phyloP scores from a whole-genome alignment of 2,888 invertebrate species.

The Nemurella pictetii region DNA sequence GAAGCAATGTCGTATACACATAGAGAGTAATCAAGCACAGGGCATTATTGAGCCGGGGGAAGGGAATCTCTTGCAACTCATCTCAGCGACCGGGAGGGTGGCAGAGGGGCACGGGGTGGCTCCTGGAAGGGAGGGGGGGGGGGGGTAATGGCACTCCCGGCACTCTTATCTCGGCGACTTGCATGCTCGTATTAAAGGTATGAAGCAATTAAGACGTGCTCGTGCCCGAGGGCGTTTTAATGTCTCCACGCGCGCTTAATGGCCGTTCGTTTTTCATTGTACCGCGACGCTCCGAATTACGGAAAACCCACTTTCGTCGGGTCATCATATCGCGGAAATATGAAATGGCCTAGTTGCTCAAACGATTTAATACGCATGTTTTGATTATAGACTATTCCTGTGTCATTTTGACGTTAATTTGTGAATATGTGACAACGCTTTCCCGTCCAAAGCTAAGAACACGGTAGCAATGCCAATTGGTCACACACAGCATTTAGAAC shows the following conservation, averaged over 20 bases:
- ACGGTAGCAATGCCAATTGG: too few species aligned
- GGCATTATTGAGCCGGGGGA: constrained; percentile 35
- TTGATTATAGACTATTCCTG: too few species aligned
- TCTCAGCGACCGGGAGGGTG: constrained; percentile 35
- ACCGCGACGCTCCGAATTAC: too few species aligned
- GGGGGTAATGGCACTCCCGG: constrained; percentile 45
- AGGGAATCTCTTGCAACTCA: constrained; percentile 41
- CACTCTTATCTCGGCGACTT: constrained; percentile 37
- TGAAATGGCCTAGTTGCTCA: too few species aligned
- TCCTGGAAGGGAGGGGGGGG: constrained; percentile 35
- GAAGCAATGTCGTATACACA: neutral
- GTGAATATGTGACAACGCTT: too few species aligned
- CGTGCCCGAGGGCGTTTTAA: constrained; percentile 35
- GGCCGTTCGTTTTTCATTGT: neutral
- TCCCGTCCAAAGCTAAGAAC: too few species aligned
- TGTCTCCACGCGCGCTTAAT: constrained; percentile 39
- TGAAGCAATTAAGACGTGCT: constrained; percentile 40
- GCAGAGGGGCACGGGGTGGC: constrained; percentile 25
- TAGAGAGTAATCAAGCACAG: neutral
- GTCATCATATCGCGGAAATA: neutral
- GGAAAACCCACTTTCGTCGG: neutral
- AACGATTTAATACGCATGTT: too few species aligned
- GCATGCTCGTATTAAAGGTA: constrained; percentile 38
- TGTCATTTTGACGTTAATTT: too few species aligned
- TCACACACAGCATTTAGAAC: neutral